Base-by-base conservation (phyloP, 1,140 invertebrate genomes). In the Nasonia vitripennis region DNA sequence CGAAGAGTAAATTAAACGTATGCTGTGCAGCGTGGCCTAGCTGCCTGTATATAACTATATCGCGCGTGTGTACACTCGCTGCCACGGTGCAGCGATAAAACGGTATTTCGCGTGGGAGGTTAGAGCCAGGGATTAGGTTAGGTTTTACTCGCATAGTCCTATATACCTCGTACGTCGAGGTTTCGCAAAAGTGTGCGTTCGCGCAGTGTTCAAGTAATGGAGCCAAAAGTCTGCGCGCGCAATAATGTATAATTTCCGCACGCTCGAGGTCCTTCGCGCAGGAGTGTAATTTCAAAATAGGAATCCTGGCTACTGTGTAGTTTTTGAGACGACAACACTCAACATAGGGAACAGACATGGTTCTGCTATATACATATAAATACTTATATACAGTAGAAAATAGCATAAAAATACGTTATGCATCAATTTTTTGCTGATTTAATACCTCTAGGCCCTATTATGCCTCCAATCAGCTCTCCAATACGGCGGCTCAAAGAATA, bases 201-300 rank as follows among this genome's bases (percentile, higher is more conserved):
- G 31, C 12, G 12, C 1, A 27, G 31, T 74, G 2, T 17, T 14
- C 55, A 62, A 62, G 37, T 75, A 41, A 71, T 34, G 68, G 20
- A 4, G 68, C 10, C 20, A 71, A 71, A 71, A 71, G 68, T 11
- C 68, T 75, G 73, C 73, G 73, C 73, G 73, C 73, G 73, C 37
- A 75, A 34, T 37, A 45, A 41, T 75, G 20, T 20, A 45, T 20
- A 45, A 45, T 75, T 45, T 45, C 20, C 31, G 37, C 20, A 45
- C 14, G 73, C 37, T n/a, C 55, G 55, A 62, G 48, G 6, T 62
- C 55, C 55, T 81, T 75, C 23, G 55, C 55, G 20, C 68, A 71
- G 68, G 27, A 71, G 68, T n/a, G 68, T 71, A 71, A 62, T 62
- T 62, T 62, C 7, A 62, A 62, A 62, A n/a, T 62, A n/a, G 6